A percentile compares a stretch with the other conserved stretches of the same genome.
phyloP scores from a whole-genome alignment of 2,797 vertebrate species.

The Sebastes iracundus region DNA sequence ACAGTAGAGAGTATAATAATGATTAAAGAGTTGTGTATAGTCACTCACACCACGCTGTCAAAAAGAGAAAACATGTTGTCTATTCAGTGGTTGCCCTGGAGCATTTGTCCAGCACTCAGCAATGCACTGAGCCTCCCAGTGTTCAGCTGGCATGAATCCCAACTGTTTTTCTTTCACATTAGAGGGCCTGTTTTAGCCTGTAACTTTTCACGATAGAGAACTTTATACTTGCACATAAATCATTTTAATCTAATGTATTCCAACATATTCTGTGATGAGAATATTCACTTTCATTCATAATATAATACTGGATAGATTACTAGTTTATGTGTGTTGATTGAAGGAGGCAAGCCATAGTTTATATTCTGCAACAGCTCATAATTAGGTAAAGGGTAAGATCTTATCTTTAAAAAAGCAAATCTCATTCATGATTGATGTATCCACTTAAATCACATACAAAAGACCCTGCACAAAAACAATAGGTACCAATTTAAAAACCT shows the following conservation, averaged over 20 bases:
- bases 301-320: not conserved
- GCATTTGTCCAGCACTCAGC: conserved; percentile 57
- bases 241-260: not conserved
- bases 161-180: conserved; percentile 37
- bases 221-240: not conserved
- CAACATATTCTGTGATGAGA: not conserved
- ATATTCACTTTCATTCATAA: not conserved
- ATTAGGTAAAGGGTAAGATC: not conserved
- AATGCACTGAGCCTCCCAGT: conserved; percentile 47
- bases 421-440: not conserved
- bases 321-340: not conserved
- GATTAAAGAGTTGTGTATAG: conserved; percentile 3
- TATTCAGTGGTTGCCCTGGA: conserved; percentile 61
- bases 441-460: not conserved
- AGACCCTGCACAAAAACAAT: not conserved
- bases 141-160: conserved; percentile 25
- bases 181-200: conserved; percentile 56
- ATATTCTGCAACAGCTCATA: not conserved
- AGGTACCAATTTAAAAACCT: not conserved
- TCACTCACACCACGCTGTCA: not conserved
- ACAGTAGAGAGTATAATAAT: not conserved
- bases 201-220: conserved; percentile 5
- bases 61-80: conserved; percentile 22
- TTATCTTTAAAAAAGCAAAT: not conserved
- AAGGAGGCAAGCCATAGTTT: not conserved